Percentiles rank a stretch among this genome's conserved stretches.
phyloP scores from a whole-genome alignment of 2,888 invertebrate species.

The Lordiphosa fenestrarum region DNA sequence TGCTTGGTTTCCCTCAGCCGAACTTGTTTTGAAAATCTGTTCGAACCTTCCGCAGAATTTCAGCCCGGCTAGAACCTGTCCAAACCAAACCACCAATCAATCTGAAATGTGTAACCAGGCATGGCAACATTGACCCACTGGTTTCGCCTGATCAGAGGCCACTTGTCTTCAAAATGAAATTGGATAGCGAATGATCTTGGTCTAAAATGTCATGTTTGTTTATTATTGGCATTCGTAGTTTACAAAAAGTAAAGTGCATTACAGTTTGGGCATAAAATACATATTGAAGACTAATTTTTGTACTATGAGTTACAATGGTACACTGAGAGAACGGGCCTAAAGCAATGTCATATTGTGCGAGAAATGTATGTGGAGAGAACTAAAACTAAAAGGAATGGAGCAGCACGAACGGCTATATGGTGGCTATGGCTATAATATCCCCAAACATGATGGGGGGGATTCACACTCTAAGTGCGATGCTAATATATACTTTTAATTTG shows the following conservation, averaged over 20 bases:
- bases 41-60: too few species aligned
- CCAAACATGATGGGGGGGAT: background rate
- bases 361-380: slow-evolving; percentile 1
- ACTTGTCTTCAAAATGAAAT: background rate
- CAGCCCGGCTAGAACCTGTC: too few species aligned
- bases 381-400: slow-evolving; percentile 13
- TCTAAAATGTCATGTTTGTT: slow-evolving; percentile 40
- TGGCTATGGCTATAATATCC: slow-evolving; percentile 30
- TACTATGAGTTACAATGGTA: slow-evolving; percentile 33
- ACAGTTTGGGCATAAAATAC: slow-evolving; percentile 10
- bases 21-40: too few species aligned
- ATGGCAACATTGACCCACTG: slow-evolving; percentile 15
- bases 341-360: slow-evolving; percentile 24
- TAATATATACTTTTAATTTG: slow-evolving; percentile 35
- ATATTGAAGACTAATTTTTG: slow-evolving; percentile 51
- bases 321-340: slow-evolving; percentile 21
- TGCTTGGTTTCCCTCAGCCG: too few species aligned
- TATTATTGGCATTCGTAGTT: slow-evolving; percentile 51
- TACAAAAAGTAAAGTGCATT: slow-evolving; percentile 17
- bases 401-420: slow-evolving; percentile 20
- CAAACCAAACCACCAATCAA: too few species aligned
- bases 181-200: slow-evolving; percentile 3
- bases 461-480: slow-evolving; percentile 37
- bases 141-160: slow-evolving; percentile 21
- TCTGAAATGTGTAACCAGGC: slow-evolving; percentile 5